Evolutionary conservation across 92 coral and sea anemone species (phyloP).

Genomic region (Actinernus sp.): DNA sequence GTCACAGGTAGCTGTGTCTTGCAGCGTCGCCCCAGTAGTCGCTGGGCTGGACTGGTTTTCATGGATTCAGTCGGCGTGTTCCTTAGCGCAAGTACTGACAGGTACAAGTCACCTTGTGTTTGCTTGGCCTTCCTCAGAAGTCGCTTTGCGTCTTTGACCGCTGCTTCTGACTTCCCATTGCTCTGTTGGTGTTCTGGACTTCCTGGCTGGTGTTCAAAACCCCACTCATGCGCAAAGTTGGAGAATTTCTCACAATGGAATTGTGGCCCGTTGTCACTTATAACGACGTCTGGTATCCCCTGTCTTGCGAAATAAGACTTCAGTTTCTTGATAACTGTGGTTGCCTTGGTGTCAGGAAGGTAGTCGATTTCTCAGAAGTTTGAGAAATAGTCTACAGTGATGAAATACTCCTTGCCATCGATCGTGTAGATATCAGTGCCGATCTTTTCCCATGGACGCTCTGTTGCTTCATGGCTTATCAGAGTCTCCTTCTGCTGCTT

Average conservation of each 20-base stretch:
- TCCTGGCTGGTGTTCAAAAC: constrained; percentile 53
- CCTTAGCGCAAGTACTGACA: constrained; percentile 37
- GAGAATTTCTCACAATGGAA: constrained; percentile 47
- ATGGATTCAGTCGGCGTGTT: constrained; percentile 50
- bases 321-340: constrained; percentile 50
- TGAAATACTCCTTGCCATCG: constrained; percentile 52
- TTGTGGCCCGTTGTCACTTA: constrained; percentile 56
- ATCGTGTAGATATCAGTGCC: constrained; percentile 45
- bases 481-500: too few species aligned
- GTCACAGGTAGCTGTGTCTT: constrained; percentile 59
- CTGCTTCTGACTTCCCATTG: constrained; percentile 58
- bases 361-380: constrained; percentile 65
- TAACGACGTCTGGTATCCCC: constrained; percentile 57
- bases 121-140: constrained; percentile 52
- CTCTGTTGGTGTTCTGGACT: constrained; percentile 69
- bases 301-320: constrained; percentile 67
- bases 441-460: constrained; percentile 59
- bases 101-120: constrained; percentile 28
- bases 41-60: constrained; percentile 60
- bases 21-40: constrained; percentile 21
- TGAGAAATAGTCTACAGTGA: constrained; percentile 61
- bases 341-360: constrained; percentile 47
- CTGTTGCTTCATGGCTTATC: constrained; percentile 58
- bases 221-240: constrained; percentile 47
- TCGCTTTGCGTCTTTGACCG: constrained; percentile 49